Percentiles rank a stretch among this genome's conserved stretches.
Conservation (phyloP, 2,797 vertebrate genomes). For the Trachurus trachurus region DNA sequence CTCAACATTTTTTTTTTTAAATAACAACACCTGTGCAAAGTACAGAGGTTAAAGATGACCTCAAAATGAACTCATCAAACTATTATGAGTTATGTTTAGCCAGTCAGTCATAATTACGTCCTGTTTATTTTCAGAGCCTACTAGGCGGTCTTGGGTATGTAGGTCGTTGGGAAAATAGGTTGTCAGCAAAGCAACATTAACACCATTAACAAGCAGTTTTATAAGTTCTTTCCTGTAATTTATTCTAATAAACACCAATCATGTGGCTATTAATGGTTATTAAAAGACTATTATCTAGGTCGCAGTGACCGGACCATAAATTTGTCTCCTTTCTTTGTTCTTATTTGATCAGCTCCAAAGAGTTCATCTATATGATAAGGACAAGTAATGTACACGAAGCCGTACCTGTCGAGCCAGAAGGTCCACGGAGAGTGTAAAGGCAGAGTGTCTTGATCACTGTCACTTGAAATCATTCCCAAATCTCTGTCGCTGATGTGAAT, state of each 20-base stretch:
- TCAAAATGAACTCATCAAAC: not conserved
- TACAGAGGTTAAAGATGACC: not conserved
- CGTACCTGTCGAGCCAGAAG: constrained; percentile 96
- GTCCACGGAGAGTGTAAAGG: constrained; percentile 94
- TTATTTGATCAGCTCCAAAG: constrained; percentile 32
- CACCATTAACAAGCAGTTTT: not conserved
- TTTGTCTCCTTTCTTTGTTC: constrained; percentile 59
- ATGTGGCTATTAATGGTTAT: no score
- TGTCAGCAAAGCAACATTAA: constrained; percentile 10
- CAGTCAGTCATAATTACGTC: constrained; percentile 9
- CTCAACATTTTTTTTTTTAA: constrained; percentile 22
- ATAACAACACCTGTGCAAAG: constrained; percentile 5
- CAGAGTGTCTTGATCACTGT: constrained; percentile 79
- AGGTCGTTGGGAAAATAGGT: constrained; percentile 60
- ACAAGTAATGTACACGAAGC: not conserved
- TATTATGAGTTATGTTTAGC: not conserved
- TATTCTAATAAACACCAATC: constrained; percentile 2
- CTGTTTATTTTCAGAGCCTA: constrained; percentile 44
- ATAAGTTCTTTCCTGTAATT: not conserved
- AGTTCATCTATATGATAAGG: constrained; percentile 26
- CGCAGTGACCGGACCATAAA: constrained; percentile 14
- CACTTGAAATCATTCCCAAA: constrained; percentile 73
- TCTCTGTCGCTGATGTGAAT: constrained; percentile 81
- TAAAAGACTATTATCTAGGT: not conserved
- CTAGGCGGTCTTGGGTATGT: constrained; percentile 48